These are phyloP conservation scores for Hypomecis punctinalis DNA, from an alignment of 2,888 invertebrate genomes.

Conservation along the genomic window DNA sequence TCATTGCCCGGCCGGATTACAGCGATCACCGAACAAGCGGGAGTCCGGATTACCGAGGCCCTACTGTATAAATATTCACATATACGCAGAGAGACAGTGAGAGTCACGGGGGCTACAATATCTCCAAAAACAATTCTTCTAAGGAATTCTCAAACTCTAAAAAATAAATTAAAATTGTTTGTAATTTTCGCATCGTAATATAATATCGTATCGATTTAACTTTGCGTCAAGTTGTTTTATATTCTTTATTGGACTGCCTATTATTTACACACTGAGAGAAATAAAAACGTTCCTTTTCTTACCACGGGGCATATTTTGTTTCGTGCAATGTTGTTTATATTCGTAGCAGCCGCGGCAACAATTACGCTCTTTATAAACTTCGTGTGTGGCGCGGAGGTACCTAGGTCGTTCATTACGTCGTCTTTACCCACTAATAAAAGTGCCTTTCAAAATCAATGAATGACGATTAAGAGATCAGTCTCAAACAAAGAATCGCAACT, in stretches of 20 bases:
- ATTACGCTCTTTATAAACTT: conserved; percentile 52
- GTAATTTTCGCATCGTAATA: background rate
- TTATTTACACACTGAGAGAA: conserved; percentile 26
- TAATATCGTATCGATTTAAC: conserved; percentile 1
- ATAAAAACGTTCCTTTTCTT: conserved; percentile 18
- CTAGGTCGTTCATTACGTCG: conserved; percentile 48
- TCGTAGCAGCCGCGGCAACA: conserved; percentile 28
- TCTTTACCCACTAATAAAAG: conserved; percentile 40
- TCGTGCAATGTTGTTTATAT: conserved; percentile 29
- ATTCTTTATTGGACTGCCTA: conserved; percentile 13
- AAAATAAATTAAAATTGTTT: too few species aligned
- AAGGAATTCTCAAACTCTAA: too few species aligned
- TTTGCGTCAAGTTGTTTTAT: background rate
- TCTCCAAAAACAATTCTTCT: too few species aligned
- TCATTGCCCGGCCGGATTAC: too few species aligned
- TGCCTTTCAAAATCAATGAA: conserved; percentile 35
- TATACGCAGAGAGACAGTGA: too few species aligned
- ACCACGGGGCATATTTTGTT: conserved; percentile 26
- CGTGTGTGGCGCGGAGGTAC: conserved; percentile 53
- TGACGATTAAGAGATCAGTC: conserved; percentile 27
- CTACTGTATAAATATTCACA: too few species aligned
- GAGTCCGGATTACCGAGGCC: too few species aligned
- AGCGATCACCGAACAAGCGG: too few species aligned
- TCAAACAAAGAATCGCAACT: conserved; percentile 37
- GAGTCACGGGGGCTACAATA: too few species aligned